These are phyloP conservation scores for Glomeris marginata DNA, from an alignment of 2,888 invertebrate species.

Conservation along the genomic window DNA sequence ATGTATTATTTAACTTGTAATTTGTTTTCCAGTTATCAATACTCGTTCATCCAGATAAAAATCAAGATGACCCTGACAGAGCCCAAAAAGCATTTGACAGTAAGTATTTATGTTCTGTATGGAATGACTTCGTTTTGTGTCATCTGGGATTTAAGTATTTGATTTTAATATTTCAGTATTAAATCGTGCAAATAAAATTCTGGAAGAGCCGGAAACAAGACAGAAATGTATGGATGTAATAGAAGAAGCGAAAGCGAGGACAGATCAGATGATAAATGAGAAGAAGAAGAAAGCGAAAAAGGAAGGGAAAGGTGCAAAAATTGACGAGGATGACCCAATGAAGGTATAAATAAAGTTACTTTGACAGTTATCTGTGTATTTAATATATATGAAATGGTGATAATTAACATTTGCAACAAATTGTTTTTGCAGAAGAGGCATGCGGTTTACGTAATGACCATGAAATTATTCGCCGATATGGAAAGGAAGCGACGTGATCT, in stretches of 20 bases:
- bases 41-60: conserved; percentile 98
- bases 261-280: conserved; percentile 84
- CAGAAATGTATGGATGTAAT: conserved; percentile 91
- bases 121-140: background rate
- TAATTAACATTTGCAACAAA: too few relatives aligned
- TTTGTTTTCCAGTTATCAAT: conserved; percentile 68
- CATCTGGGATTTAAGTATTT: background rate
- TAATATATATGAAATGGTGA: background rate
- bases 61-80: conserved; percentile 85
- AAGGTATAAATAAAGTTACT: conserved; percentile 23
- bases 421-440: conserved; percentile 50
- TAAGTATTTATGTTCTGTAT: conserved; percentile 41
- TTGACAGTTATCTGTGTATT: background rate
- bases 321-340: conserved; percentile 50
- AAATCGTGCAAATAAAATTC: conserved; percentile 84
- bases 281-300: conserved; percentile 83
- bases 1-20: too few relatives aligned
- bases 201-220: conserved; percentile 87
- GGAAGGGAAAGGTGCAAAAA: conserved; percentile 56
- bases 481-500: conserved; percentile 75
- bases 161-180: conserved; percentile 42
- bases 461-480: conserved; percentile 94
- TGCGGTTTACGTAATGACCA: conserved; percentile 94
- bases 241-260: conserved; percentile 88
- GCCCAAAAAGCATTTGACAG: conserved; percentile 56